Conservation (phyloP, 2,797 vertebrate species). For the Ceryle rudis region DNA sequence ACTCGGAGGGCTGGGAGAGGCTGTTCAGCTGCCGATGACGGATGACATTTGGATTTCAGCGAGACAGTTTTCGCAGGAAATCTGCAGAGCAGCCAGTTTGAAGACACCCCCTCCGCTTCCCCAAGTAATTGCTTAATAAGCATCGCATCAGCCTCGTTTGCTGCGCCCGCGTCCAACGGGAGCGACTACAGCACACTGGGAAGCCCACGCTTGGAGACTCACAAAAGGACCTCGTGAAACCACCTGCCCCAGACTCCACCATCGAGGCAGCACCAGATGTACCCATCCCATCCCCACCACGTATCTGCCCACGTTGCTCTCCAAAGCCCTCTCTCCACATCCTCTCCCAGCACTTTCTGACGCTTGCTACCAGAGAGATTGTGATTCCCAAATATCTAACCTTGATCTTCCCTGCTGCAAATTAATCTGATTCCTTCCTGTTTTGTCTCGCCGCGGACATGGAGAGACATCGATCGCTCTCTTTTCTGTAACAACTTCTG, state of each 20-base stretch:
- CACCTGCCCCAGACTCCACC: not conserved
- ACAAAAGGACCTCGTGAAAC: not conserved
- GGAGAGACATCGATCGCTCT: not conserved
- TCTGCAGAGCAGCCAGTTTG: constrained; percentile 38
- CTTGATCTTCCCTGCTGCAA: constrained; percentile 61
- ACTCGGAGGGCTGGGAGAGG: constrained; percentile 46
- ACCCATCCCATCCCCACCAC: not conserved
- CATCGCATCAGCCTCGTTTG: not conserved
- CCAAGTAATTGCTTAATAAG: constrained; percentile 50
- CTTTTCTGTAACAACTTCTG: constrained; percentile 31
- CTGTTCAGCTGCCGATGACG: constrained; percentile 48
- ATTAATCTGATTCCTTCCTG: constrained; percentile 60
- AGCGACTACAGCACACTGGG: not conserved
- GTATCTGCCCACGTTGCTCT: accelerated
- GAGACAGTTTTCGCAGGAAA: constrained; percentile 44
- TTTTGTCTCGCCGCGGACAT: not conserved
- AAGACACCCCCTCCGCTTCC: constrained; percentile 27
- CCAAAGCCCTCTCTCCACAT: not conserved
- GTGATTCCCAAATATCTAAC: constrained; percentile 37
- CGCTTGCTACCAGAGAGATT: not conserved
- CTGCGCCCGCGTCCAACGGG: accelerated
- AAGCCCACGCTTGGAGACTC: not conserved
- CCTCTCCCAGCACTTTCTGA: accelerated
- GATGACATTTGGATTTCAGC: constrained; percentile 59
- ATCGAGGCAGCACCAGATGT: accelerated